Conservation (phyloP, 2,113 vertebrate species). For the Grammomys surdaster region DNA sequence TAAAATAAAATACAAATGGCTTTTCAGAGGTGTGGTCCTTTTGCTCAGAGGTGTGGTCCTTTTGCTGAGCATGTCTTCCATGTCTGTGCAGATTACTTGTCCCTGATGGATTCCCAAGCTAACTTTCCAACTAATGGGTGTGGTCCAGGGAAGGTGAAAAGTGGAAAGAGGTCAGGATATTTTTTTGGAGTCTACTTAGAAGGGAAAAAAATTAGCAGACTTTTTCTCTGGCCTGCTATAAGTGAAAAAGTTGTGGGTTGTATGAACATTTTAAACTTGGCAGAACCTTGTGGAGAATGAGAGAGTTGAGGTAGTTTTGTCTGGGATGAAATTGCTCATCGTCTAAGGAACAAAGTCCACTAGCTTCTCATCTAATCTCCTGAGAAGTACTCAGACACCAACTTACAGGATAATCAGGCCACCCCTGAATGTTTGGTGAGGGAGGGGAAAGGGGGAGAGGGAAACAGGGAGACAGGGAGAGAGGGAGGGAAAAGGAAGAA, state of each 20-base stretch:
- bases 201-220: background rate
- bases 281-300: background rate
- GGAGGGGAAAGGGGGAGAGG: background rate
- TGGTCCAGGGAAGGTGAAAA: background rate
- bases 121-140: background rate
- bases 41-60: background rate
- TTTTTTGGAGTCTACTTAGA: background rate
- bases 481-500: background rate
- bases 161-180: background rate
- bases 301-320: background rate
- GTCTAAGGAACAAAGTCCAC: background rate
- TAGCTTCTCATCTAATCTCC: background rate
- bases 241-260: background rate
- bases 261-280: background rate
- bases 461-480: too few relatives aligned
- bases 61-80: background rate
- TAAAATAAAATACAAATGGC: background rate
- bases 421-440: background rate
- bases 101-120: background rate
- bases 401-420: background rate
- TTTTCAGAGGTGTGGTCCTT: background rate
- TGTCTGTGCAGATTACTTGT: background rate
- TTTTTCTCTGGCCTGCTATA: slow-evolving; percentile 8
- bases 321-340: background rate
- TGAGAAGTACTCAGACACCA: background rate